A percentile compares a stretch with the other conserved stretches of the same genome.
Conservation (phyloP, 2,797 vertebrate species). For the Phoebastria nigripes region DNA sequence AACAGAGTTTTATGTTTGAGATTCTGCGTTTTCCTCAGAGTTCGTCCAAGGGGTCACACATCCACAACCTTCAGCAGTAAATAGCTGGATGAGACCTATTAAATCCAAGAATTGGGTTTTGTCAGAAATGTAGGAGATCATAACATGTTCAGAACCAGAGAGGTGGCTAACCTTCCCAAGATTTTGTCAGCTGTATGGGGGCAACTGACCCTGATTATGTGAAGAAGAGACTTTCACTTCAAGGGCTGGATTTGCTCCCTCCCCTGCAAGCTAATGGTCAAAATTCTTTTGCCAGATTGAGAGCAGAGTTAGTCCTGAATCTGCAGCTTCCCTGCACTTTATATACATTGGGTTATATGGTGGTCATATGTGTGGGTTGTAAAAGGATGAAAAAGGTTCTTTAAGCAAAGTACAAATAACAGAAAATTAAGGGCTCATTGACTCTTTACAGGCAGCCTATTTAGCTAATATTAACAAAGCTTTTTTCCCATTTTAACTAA, state of each 20-base stretch:
- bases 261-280: neutral
- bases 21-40: neutral
- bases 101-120: accelerated
- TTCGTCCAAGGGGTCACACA: neutral
- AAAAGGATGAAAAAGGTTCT: neutral
- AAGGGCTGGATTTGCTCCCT: neutral
- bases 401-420: neutral
- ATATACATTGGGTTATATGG: neutral
- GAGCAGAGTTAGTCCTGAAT: neutral
- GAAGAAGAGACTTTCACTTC: neutral
- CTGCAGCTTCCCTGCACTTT: neutral
- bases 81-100: neutral
- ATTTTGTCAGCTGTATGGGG: neutral
- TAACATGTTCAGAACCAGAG: neutral
- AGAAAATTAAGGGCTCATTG: neutral
- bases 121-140: neutral
- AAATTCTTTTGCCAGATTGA: neutral
- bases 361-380: neutral
- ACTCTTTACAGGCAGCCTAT: neutral
- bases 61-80: neutral
- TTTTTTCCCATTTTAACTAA: neutral
- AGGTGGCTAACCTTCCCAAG: neutral
- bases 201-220: neutral
- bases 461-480: neutral
- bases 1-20: conserved; percentile 8